Evolutionary conservation across 2,797 vertebrate genomes (phyloP).

Genomic region (Channa striata): DNA sequence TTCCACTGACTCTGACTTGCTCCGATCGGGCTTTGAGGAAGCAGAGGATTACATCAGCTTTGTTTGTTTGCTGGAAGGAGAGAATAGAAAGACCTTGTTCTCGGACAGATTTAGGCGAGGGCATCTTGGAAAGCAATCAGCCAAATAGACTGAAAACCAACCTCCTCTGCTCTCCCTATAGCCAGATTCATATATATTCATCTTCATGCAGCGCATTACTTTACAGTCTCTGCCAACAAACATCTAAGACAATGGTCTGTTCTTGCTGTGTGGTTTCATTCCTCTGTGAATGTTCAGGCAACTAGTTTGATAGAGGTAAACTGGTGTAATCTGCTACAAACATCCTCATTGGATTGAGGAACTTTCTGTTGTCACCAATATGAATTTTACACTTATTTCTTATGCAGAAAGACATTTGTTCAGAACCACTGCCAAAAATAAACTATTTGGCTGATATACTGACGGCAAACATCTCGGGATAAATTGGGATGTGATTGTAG

Average conservation of each 20-base stretch:
- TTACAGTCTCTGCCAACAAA: constrained; percentile 5
- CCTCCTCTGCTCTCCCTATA: constrained; percentile 5
- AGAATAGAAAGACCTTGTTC: constrained; percentile 46
- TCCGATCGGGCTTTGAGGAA: constrained; percentile 62
- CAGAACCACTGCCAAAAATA: not conserved
- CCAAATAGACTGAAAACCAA: constrained; percentile 25
- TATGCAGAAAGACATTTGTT: not conserved
- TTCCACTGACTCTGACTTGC: constrained; percentile 54
- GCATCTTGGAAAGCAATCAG: constrained; percentile 38
- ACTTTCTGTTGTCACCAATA: not conserved
- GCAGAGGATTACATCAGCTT: constrained; percentile 71
- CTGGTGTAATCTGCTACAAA: constrained; percentile 12
- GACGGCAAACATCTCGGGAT: too few species aligned
- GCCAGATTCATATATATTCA: constrained; percentile 17
- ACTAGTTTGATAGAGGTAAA: not conserved
- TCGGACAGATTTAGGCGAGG: constrained; percentile 52
- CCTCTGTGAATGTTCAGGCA: not conserved
- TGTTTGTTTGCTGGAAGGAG: constrained; percentile 68
- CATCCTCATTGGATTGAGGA: too few species aligned
- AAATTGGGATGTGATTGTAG: too few species aligned
- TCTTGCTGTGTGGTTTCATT: not conserved
- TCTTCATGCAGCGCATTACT: constrained; percentile 11
- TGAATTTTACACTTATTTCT: not conserved
- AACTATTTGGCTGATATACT: too few species aligned
- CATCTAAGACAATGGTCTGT: not conserved